Base-by-base conservation (phyloP, 2,113 vertebrate species). In the Heloderma charlesbogerti region DNA sequence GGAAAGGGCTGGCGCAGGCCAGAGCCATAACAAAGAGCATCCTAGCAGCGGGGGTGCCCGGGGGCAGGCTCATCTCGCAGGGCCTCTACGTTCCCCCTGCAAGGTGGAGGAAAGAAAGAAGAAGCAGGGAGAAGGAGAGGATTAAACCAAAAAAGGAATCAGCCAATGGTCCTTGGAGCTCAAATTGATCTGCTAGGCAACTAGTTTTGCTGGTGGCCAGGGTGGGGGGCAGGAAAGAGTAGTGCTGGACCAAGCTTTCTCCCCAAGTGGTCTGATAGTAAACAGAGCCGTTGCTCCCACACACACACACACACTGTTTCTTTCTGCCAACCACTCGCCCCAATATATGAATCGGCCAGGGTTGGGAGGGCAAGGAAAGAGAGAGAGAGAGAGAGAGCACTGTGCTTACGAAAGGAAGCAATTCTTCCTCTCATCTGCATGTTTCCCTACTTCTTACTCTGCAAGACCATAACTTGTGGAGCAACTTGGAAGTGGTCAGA, bases 11-110 rank as follows among this genome's bases (percentile, higher is more conserved):
- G 93, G 95, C 94, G 16, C 95, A 92, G 84, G 95, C 94, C 97
- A 99, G 96, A 95, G 98, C 98, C 98, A 99, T 96, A 91, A 98
- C 97, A 96, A 99, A 98, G 93, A 97, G 91, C 97, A 97, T 97
- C 93, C 95, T 97, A 97, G 97, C 96, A 96, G 97, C 94, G 93
- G 98, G 97, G 98, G 98, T 96, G 95, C 97, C 95, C 89, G 92
- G 91, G 89, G 94, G 90, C 81, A 91, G 89, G 97, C 96, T 97
- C 97, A 96, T 96, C 95, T 96, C 79, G 91, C 93, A 91, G 89
- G 91, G 92, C 87, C 93, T 92, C 91, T 67, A 80, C 40, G 88
- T 75, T 93, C 88, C 89, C 91, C 91, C 95, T 95, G 86, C 51
- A 91, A 71, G 74, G 87, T 57, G 77, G 75, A 94, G 95, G 95